Percentiles rank a stretch among this genome's conserved stretches.
Evolutionary conservation across 2,113 vertebrate genomes (phyloP).

Genomic region (Suricata suricatta): DNA sequence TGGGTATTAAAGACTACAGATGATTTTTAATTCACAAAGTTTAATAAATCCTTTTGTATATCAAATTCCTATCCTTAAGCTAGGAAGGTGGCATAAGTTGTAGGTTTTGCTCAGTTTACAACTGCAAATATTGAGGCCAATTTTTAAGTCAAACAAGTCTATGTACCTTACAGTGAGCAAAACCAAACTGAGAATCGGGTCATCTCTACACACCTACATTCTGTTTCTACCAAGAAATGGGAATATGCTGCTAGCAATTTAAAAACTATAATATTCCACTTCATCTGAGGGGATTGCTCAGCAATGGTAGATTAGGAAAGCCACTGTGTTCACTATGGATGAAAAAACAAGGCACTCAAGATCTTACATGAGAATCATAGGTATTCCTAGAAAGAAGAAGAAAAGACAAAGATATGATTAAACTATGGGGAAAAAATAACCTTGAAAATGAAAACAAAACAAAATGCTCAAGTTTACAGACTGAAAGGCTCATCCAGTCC

Average conservation of each 20-base stretch:
- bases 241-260: background rate
- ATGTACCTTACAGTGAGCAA: background rate
- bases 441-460: background rate
- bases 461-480: background rate
- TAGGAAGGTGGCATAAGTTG: background rate
- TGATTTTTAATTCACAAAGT: background rate
- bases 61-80: background rate
- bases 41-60: background rate
- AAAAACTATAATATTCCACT: background rate
- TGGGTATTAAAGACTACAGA: background rate
- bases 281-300: background rate
- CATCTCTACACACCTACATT: background rate
- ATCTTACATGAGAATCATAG: background rate
- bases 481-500: background rate
- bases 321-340: background rate
- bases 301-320: background rate
- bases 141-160: background rate
- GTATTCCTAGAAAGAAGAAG: background rate
- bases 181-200: background rate
- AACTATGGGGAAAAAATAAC: background rate
- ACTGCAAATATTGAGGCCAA: background rate
- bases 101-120: background rate
- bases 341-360: background rate
- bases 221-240: constrained; percentile 15
- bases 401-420: background rate